Base-by-base conservation (phyloP, 2,113 vertebrate genomes). In the Nanorana parkeri region DNA sequence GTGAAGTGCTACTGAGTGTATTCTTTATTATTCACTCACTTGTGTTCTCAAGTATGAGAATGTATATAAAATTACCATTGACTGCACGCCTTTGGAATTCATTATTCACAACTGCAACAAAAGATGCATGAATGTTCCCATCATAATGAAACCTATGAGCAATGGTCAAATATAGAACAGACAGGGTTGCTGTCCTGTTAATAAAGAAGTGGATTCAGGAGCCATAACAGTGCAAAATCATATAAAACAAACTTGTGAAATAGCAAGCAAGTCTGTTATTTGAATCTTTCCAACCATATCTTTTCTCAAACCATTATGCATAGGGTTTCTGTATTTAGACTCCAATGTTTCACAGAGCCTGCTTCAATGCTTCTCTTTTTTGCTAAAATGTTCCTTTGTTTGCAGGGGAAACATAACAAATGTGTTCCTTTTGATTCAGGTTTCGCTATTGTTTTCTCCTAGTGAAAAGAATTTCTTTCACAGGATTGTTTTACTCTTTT, bases 251-350 rank as follows among this genome's bases (percentile, higher is more conserved):
- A 13, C 17, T 64, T 73, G n/a, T 60, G 24, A 74, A 56, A 36
- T 68, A 69, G 16, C 28, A 17, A 80, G n/a, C 32, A 47, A 26
- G n/a, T 60, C 67, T 51, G 54, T 80, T 80, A 29, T 80, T 47
- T 68, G n/a, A 60, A 80, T 61, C 23, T 80, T 69, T 69, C 67
- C 54, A 71, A 80, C 65, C 78, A 80, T 80, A 80, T n/a, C 78
- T 69, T 80, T 47, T 47, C 23, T 51, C 51, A 78, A 29, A 65
- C 20, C 65, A 28, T 78, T 29, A 21, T 47, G 55, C 28, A 24
- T 65, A 21, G 63, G 66, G 56, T 60, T 67, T 21, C 21, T 68
- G 52, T 75, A 76, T 75, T 36, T 66, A 61, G 21, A 61, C 19
- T 79, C 52, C 19, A 41, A 68, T 83, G 71, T 74, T 75, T 56